phyloP scores from a whole-genome alignment of 2,888 invertebrate genomes.

The Lissocephala sabroskyi region DNA sequence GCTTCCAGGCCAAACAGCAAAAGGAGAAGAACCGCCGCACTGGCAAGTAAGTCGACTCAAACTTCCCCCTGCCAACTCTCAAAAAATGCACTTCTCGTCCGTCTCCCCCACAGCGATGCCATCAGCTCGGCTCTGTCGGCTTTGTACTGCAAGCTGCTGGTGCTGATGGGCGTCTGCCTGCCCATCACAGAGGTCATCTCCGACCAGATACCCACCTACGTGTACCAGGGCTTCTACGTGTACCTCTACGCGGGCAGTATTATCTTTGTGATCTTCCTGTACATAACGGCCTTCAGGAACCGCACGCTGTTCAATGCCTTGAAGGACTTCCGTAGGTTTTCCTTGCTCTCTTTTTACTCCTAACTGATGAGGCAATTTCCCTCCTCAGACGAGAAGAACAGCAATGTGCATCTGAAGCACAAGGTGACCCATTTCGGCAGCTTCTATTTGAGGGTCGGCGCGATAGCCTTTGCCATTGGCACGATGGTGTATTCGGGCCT shows the following conservation, averaged over 20 bases:
- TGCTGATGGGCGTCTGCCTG: conserved; percentile 87
- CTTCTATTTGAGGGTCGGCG: conserved; percentile 89
- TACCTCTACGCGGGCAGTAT: conserved; percentile 86
- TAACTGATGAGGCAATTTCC: no score
- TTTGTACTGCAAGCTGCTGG: conserved; percentile 87
- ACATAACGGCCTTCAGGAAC: conserved; percentile 78
- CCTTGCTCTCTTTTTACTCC: no score
- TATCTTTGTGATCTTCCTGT: conserved; percentile 82
- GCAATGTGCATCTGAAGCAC: conserved; percentile 68
- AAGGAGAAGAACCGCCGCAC: conserved; percentile 71
- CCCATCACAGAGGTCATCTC: conserved; percentile 91
- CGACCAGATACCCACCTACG: conserved; percentile 80
- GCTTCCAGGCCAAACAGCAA: conserved; percentile 64
- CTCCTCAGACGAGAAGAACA: conserved; percentile 71
- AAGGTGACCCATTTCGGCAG: conserved; percentile 81
- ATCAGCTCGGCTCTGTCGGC: conserved; percentile 83
- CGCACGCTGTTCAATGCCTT: conserved; percentile 78
- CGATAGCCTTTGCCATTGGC: conserved; percentile 77
- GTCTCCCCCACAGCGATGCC: conserved; percentile 75
- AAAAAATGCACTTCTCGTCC: no score
- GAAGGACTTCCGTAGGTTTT: conserved; percentile 72
- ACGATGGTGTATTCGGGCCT: conserved; percentile 83
- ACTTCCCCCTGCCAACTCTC: no score
- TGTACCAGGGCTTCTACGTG: conserved; percentile 89
- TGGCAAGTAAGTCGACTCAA: conserved; percentile 73